Base-by-base conservation (phyloP, 2,888 invertebrate species). In the Eupithecia insigniata region DNA sequence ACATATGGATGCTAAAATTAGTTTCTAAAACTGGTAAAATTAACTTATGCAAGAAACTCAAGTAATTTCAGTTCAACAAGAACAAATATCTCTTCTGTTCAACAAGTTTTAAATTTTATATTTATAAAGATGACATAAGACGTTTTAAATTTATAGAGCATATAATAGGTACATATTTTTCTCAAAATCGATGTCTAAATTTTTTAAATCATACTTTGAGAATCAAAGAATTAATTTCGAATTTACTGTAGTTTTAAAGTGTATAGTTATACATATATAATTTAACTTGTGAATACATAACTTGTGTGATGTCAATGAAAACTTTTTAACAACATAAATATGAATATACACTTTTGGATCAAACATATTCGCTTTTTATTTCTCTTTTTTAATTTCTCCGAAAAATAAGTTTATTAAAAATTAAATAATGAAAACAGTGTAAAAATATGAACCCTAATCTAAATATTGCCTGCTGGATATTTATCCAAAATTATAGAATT, bases 301-400 rank as follows among this genome's bases (percentile, higher is more conserved):
- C 39, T 82, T 90, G 93, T 92, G 93, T 92, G 92, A 91, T 90
- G 92, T 92, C 91, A 88, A 88, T 87, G 81, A 89, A 87, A 87
- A 87, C 85, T 90, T 92, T 91, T 89, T 90, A 88, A 90, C 87
- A 89, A 72, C 76, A 76, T 75, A 89, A 87, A 90, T 87, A 90
- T 89, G 86, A 92, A 92, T 92, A 92, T 92, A 92, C 88, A 91
- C 85, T 93, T 93, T 93, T 93, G 91, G 91, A 92, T 91, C 88
- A 92, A 92, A 82, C 78, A 80, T 43, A 70, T 79, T 66, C 14
- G 30, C 66, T 72, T 82, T 85, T 87, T 87, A 79, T 83, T 83
- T 84, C 67, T n/a, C 1, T 16, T 66, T n/a, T n/a, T n/a, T n/a
- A n/a, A n/a, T n/a, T n/a, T n/a, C n/a, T n/a, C n/a, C 7, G 2